Evolutionary conservation across 2,888 invertebrate species (phyloP), one percentile per base, ranked within the genome.

Genomic region (Xestia xanthographa): DNA sequence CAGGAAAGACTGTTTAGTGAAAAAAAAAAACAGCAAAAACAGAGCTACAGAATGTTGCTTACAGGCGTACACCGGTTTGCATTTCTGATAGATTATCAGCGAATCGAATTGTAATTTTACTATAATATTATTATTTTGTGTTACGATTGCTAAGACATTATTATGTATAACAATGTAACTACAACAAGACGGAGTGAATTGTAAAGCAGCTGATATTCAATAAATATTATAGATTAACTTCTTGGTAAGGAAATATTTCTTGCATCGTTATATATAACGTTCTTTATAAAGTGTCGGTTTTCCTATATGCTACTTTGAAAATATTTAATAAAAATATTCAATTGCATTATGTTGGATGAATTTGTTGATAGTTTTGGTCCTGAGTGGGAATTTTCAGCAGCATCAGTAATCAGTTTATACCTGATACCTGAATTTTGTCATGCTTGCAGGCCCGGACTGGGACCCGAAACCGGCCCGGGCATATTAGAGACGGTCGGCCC

Each of bases 91-190:
- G 17, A 34, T 56, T 50, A 75, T 38, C 50, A 60, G n/a, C 58
- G 53, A 60, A 75, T 69, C 26, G 22, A 56, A 66, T 38, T 48
- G 34, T 48, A 34, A 50, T 63, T 67, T 48, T n/a, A 26, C 34
- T 45, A 45, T 66, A 53, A 34, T 66, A 26, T 66, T 68, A 56
- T 63, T 58, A 70, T 56, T 45, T 65, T 41, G 20, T 34, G 53
- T 29, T 66, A 56, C 12, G 9, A 66, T 50, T 45, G 66, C 29
- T 48, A 29, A 29, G 48, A 60, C 14, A 45, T 45, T 45, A 38
- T 34, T 72, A 62, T 34, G 26, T 72, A 41, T 34, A 69, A 29
- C 43, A 50, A 79, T 45, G 45, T 68, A 26, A 63, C 38, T 17
- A 34, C 43, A 63, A 72, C 38, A 38, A n/a, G 43, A 41, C 4